Evolutionary conservation across 2,113 vertebrate genomes (phyloP), one percentile per base, ranked within the genome.

Genomic region (Illadopsis cleaveri): DNA sequence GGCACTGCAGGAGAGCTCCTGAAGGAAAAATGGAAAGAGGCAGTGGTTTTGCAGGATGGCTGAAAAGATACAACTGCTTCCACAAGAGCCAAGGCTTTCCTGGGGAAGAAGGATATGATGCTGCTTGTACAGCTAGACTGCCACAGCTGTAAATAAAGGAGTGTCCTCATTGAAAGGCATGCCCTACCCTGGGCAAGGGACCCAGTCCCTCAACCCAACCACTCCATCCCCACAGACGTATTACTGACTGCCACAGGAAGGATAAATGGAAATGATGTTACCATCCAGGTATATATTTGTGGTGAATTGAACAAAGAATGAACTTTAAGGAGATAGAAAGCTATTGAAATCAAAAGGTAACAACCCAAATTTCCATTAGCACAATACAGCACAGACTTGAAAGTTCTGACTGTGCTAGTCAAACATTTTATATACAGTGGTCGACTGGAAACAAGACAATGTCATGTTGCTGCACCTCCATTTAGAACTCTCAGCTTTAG

Each of bases 41-140:
- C 53, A 80, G 25, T 28, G 62, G 7, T 37, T 94, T 58, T 69
- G 20, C 9, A 45, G n/a, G 12, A 11, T 66, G 16, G 6, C 27
- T 50, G 37, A 66, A 86, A 76, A 88, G 61, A 48, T 44, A 33
- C 7, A 79, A 21, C 21, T 72, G 48, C 31, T 85, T 80, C 45
- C 12, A 15, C 0, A 2, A 38, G 15, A 61, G 23, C 15, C 1
- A 2, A 48, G 35, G 21, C 7, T 69, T 90, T 90, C 28, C 45
- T 85, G 23, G 11, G 30, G 14, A 82, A 64, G 37, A 2, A 18
- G 17, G 6, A 18, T 77, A 18, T 0, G 0, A 9, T 85, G 23
- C 60, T 50, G 31, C 28, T 56, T 44, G 9, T n/a, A n/a, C 9
- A 37, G 27, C 60, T 3, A 78, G 15, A 12, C 6, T 81, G n/a